Evolutionary conservation across 2,113 vertebrate genomes (phyloP).

Genomic region (Euleptes europaea): DNA sequence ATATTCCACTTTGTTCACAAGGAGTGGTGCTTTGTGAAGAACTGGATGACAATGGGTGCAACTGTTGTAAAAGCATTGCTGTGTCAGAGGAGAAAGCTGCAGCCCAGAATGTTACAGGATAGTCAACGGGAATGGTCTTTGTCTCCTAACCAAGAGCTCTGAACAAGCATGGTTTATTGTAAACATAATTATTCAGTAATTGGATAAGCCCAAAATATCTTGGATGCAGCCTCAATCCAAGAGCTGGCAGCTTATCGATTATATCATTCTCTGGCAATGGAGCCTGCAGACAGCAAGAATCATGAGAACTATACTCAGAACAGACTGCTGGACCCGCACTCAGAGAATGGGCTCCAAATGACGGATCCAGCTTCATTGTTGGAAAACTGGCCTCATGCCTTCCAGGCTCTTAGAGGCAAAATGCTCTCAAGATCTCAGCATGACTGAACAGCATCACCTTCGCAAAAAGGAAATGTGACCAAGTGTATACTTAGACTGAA

Average conservation of each 20-base stretch:
- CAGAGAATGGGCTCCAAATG: slow-evolving; percentile 58
- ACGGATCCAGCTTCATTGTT: slow-evolving; percentile 68
- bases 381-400: slow-evolving; percentile 56
- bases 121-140: slow-evolving; percentile 57
- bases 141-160: slow-evolving; percentile 65
- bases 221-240: slow-evolving; percentile 66
- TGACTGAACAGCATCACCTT: slow-evolving; percentile 56
- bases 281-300: slow-evolving; percentile 61
- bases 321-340: slow-evolving; percentile 64
- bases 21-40: slow-evolving; percentile 21
- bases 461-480: background rate
- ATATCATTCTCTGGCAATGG: slow-evolving; percentile 72
- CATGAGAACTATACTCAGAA: slow-evolving; percentile 62
- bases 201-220: slow-evolving; percentile 74
- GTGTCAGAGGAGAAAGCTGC: slow-evolving; percentile 20
- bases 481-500: slow-evolving; percentile 26
- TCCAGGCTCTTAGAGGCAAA: slow-evolving; percentile 60
- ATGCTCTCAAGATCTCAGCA: slow-evolving; percentile 68
- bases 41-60: slow-evolving; percentile 3
- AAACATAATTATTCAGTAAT: slow-evolving; percentile 72
- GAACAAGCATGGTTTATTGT: slow-evolving; percentile 62
- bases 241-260: slow-evolving; percentile 71
- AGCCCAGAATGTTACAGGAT: slow-evolving; percentile 28
- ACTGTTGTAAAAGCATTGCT: background rate
- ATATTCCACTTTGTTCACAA: background rate